Evolutionary conservation across 2,113 vertebrate genomes (phyloP).

Genomic region (Chunga burmeisteri): DNA sequence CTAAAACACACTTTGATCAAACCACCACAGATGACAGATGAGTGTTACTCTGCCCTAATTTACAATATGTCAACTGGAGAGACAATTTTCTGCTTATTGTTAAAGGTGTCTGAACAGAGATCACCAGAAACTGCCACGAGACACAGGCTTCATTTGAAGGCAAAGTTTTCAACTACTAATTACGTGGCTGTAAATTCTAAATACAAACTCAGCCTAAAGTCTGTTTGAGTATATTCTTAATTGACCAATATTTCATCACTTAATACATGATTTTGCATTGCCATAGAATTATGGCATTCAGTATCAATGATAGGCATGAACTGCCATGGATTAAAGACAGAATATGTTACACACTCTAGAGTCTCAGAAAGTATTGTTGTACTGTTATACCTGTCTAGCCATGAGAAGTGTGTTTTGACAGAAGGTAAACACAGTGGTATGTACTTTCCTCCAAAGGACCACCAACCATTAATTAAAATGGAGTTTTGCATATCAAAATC

Average conservation of each 20-base stretch:
- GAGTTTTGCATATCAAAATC: background rate
- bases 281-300: background rate
- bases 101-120: background rate
- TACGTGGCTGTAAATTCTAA: background rate
- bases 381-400: background rate
- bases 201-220: background rate
- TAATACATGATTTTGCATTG: background rate
- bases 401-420: background rate
- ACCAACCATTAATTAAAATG: background rate
- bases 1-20: background rate
- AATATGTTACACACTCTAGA: background rate
- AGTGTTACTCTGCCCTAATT: background rate
- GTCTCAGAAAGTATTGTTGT: background rate
- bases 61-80: background rate
- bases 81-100: background rate
- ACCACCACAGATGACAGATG: background rate
- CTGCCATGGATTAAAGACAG: background rate
- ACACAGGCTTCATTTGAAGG: background rate
- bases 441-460: background rate
- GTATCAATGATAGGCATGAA: background rate
- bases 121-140: background rate
- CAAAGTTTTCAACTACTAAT: background rate
- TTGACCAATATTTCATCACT: background rate
- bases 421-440: background rate
- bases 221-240: background rate